Conservation (phyloP, 2,113 vertebrate genomes). For the Trochalopteron elliotii region DNA sequence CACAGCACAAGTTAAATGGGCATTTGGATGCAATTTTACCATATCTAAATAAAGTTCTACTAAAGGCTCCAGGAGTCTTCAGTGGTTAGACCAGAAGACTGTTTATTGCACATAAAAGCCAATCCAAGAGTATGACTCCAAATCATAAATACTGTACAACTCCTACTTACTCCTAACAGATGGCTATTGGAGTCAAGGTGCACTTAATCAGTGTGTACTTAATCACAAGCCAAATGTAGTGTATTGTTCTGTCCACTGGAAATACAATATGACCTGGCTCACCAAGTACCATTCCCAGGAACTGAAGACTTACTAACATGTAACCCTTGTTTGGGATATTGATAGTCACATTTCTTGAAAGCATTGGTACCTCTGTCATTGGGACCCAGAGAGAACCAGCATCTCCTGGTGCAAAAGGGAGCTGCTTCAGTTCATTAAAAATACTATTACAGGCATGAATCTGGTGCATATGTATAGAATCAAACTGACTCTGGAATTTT, state of each 20-base stretch:
- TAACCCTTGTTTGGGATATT: not conserved
- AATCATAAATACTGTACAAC: not conserved
- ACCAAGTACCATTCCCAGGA: not conserved
- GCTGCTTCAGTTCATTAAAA: not conserved
- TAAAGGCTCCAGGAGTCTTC: not conserved
- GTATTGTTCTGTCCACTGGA: not conserved
- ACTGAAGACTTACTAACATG: not conserved
- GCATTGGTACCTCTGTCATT: not conserved
- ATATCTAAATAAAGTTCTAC: not conserved
- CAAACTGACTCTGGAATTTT: not conserved
- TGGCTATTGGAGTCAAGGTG: not conserved
- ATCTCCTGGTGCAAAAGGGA: not conserved
- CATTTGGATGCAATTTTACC: not conserved
- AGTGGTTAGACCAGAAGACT: not conserved
- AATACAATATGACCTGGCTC: not conserved
- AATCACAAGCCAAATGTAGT: not conserved
- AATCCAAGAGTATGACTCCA: not conserved
- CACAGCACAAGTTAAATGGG: not conserved
- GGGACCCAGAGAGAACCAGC: not conserved
- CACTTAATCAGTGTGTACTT: not conserved
- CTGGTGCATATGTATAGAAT: not conserved
- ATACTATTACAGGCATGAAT: not conserved
- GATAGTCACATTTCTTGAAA: not conserved
- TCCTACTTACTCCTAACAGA: not conserved
- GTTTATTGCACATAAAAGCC: not conserved